Base-by-base conservation (phyloP, 2,113 vertebrate genomes). In the Callipepla squamata region DNA sequence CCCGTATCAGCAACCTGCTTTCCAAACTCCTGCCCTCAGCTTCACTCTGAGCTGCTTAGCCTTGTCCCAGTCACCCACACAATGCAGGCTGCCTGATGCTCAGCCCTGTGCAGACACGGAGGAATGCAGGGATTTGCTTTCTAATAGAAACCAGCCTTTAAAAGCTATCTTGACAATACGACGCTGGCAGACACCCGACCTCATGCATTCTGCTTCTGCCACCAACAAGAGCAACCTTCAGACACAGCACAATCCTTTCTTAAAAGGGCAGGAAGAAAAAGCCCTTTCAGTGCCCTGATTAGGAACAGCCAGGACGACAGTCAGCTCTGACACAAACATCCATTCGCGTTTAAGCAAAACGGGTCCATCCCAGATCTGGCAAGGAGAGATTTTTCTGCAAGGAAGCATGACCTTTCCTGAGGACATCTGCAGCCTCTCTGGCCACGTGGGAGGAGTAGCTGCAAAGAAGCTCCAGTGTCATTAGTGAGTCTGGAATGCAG, bases 401-500 rank as follows among this genome's bases (percentile, higher is more conserved):
- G 87, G 51, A 85, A 75, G 79, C 84, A 19, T 95, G 94, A 95
- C 94, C 95, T 96, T 84, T 95, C 57, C 84, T 88, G 85, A 96
- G 93, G 95, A 96, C 94, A 94, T 88, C 94, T 84, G 94, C 92
- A 96, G 82, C 44, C 80, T 78, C 84, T 82, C 36, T 0, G 26
- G 3, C 53, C 93, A 89, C 30, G 26, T 77, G 85, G 95, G 89
- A 85, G 51, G 77, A 91, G 87, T 90, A 91, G 92, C 93, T 75
- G 93, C 75, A 93, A 89, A 90, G 93, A 95, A 90, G 96, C 96
- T 95, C 92, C 92, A 75, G 96, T 96, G 75, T 94, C 95, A 90
- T 95, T 95, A 97, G 96, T 50, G 82, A 98, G 97, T 96, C 98
- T 96, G 96, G 94, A 96, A 96, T 97, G 97, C 95, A 93, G 94